Percentiles rank a stretch among this genome's conserved stretches.
These are phyloP conservation scores for Eupeodes luniger DNA, from an alignment of 2,888 invertebrate species.

Conservation along the genomic window DNA sequence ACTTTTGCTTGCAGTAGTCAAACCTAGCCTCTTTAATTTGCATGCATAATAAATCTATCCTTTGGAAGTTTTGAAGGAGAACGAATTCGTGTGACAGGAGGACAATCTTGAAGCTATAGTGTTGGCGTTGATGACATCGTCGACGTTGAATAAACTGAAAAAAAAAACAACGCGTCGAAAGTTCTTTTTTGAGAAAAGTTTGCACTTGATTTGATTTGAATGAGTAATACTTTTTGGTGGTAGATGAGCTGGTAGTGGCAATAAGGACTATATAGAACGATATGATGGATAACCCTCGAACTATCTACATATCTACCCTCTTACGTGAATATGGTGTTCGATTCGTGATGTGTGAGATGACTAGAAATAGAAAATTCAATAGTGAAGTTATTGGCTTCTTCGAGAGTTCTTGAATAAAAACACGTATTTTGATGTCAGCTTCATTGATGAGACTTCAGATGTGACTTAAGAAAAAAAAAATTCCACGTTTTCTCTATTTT, in stretches of 20 bases:
- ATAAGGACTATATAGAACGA: conserved; percentile 58
- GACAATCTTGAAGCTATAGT: not conserved
- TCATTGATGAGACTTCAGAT: conserved; percentile 53
- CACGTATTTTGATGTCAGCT: conserved; percentile 51
- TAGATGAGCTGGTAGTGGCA: conserved; percentile 63
- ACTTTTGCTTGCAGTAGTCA: conserved; percentile 74
- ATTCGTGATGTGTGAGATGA: conserved; percentile 31
- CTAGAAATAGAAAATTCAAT: conserved; percentile 39
- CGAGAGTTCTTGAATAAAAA: conserved; percentile 17
- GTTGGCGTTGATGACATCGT: not conserved
- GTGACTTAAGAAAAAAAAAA: conserved; percentile 11
- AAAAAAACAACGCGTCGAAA: conserved; percentile 49
- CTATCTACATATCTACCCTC: conserved; percentile 52
- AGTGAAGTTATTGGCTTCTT: conserved; percentile 64
- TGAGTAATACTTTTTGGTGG: conserved; percentile 67
- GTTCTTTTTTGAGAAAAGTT: conserved; percentile 68
- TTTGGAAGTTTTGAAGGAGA: conserved; percentile 69
- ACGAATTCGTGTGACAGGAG: conserved; percentile 59
- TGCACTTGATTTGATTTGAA: conserved; percentile 74
- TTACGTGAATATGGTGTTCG: conserved; percentile 45
- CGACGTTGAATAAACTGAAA: conserved; percentile 17
- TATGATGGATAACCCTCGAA: conserved; percentile 63
- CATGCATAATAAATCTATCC: conserved; percentile 76
- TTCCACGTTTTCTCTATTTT: not conserved
- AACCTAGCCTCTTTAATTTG: conserved; percentile 75